These are phyloP conservation scores for Drosophila leontia DNA, from an alignment of 1,140 invertebrate genomes.

Conservation along the genomic window DNA sequence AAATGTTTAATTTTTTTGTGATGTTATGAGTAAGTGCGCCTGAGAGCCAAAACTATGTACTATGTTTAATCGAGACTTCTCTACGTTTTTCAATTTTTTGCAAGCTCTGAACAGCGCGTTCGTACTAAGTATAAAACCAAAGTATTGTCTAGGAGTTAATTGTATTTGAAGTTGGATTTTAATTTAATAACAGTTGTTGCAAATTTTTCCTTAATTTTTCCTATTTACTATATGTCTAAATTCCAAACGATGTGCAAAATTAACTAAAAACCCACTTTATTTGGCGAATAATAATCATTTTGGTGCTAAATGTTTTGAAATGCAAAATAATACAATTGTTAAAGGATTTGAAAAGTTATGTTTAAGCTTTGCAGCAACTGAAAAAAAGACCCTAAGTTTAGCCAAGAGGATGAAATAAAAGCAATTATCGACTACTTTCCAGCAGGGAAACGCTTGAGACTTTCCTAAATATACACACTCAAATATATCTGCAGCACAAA, in stretches of 20 bases:
- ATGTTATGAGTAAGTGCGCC: constrained; percentile 76
- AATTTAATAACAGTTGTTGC: constrained; percentile 62
- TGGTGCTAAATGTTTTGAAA: constrained; percentile 77
- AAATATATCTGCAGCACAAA: constrained; percentile 56
- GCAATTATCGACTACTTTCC: constrained; percentile 54
- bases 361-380: constrained; percentile 74
- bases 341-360: constrained; percentile 55
- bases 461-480: constrained; percentile 12
- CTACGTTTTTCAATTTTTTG: constrained; percentile 54
- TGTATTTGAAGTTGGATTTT: constrained; percentile 32
- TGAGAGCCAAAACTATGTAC: constrained; percentile 51
- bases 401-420: constrained; percentile 13
- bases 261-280: constrained; percentile 31
- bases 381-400: constrained; percentile 1
- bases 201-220: constrained; percentile 69
- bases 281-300: constrained; percentile 74
- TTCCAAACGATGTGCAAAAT: constrained; percentile 59
- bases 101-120: constrained; percentile 30
- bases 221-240: constrained; percentile 58
- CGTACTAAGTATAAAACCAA: constrained; percentile 58
- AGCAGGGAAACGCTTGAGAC: constrained; percentile 37
- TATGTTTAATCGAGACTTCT: constrained; percentile 39
- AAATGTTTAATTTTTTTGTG: constrained; percentile 79
- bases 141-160: constrained; percentile 66
- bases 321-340: constrained; percentile 61